A percentile compares a stretch with the other conserved stretches of the same genome.
These are phyloP conservation scores for Neoscelio sp. DNA, from an alignment of 2,888 invertebrate species.

Conservation along the genomic window DNA sequence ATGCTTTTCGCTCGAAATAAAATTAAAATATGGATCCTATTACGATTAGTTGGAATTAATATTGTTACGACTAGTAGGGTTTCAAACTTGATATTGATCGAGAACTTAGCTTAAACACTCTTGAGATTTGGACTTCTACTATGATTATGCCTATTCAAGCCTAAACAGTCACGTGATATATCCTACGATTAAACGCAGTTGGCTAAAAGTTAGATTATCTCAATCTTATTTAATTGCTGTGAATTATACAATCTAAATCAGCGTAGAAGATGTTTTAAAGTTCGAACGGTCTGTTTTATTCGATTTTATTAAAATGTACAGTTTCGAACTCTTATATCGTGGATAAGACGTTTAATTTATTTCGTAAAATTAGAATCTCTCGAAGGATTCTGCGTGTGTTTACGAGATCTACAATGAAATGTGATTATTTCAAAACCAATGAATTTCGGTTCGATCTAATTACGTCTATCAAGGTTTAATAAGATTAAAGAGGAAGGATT, in stretches of 20 bases:
- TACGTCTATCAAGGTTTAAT: slow-evolving; percentile 12
- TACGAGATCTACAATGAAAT: slow-evolving; percentile 27
- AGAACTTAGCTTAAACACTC: slow-evolving; percentile 32
- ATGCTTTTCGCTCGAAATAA: neutral
- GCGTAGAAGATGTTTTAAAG: slow-evolving; percentile 20
- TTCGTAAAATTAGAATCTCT: slow-evolving; percentile 22
- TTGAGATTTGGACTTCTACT: slow-evolving; percentile 39
- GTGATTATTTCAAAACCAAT: slow-evolving; percentile 26
- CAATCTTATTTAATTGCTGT: neutral
- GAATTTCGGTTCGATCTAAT: slow-evolving; percentile 17
- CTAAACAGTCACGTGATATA: slow-evolving; percentile 29
- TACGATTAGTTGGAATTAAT: slow-evolving; percentile 11
- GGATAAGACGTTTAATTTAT: slow-evolving; percentile 21
- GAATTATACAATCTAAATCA: no score
- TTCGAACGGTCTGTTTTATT: no score
- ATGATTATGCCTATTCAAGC: slow-evolving; percentile 43
- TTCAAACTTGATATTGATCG: slow-evolving; percentile 38
- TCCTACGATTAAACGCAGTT: slow-evolving; percentile 8
- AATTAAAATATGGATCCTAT: slow-evolving; percentile 7
- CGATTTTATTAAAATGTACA: slow-evolving; percentile 14
- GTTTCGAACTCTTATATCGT: slow-evolving; percentile 3
- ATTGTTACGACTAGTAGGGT: slow-evolving; percentile 27
- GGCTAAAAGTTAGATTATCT: neutral
- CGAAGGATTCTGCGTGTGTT: slow-evolving; percentile 8
- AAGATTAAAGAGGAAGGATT: slow-evolving; percentile 6